Conservation (phyloP, 35 echinoderm and acorn worm genomes). For the Lytechinus pictus region DNA sequence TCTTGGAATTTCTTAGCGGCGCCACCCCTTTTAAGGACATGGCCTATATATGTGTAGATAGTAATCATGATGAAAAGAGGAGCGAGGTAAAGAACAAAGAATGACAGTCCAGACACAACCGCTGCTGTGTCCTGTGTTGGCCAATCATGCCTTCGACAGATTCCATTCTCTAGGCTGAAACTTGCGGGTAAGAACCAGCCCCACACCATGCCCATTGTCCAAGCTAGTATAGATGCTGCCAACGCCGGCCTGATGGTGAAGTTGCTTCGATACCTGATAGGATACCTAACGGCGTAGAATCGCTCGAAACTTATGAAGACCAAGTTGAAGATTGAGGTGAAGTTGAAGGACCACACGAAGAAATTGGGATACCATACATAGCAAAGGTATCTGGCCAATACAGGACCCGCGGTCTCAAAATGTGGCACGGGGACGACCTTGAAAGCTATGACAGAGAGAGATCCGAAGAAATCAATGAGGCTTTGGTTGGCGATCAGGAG, state of each 20-base stretch:
- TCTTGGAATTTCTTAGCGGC: not conserved
- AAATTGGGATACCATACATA: not conserved
- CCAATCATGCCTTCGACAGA: not conserved
- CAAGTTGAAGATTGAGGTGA: not conserved
- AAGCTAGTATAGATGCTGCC: not conserved
- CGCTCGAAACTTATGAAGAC: not conserved
- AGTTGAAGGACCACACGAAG: not conserved
- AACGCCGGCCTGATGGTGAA: not conserved
- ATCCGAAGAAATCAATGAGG: not conserved
- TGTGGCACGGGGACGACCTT: not conserved
- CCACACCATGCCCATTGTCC: not conserved
- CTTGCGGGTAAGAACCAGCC: not conserved
- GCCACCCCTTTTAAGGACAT: not conserved
- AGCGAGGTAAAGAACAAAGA: not conserved
- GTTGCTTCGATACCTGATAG: not conserved
- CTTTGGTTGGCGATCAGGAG: not conserved
- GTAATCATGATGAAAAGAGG: not conserved
- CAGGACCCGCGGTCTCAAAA: not conserved
- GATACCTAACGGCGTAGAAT: not conserved
- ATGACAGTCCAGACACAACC: not conserved
- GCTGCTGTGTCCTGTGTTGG: not conserved
- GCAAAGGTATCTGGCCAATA: not conserved
- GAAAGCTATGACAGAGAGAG: not conserved
- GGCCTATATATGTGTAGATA: not conserved
- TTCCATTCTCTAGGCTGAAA: not conserved